phyloP scores from a whole-genome alignment of 2,797 vertebrate genomes.

The Aeoliscus strigatus region DNA sequence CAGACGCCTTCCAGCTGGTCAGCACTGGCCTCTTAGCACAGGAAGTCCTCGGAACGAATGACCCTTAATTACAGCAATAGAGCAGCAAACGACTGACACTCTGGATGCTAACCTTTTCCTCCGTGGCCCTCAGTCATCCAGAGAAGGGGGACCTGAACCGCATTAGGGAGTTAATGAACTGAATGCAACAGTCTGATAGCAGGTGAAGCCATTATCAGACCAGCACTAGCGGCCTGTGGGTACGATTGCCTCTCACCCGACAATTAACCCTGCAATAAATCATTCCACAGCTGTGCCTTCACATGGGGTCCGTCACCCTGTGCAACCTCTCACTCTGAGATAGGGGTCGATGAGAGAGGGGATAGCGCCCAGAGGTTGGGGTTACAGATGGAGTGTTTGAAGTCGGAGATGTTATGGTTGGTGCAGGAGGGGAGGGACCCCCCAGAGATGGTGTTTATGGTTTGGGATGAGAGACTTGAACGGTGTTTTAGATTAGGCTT shows the following conservation, averaged over 20 bases:
- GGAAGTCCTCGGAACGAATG: slow-evolving; percentile 45
- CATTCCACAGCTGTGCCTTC: slow-evolving; percentile 60
- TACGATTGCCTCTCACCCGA: slow-evolving; percentile 47
- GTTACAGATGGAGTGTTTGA: slow-evolving; percentile 69
- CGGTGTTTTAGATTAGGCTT: slow-evolving; percentile 61
- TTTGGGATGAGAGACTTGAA: slow-evolving; percentile 54
- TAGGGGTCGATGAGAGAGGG: slow-evolving; percentile 51
- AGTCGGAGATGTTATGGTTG: slow-evolving; percentile 61
- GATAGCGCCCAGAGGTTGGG: slow-evolving; percentile 52
- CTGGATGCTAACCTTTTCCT: slow-evolving; percentile 23
- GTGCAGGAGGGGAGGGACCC: slow-evolving; percentile 36
- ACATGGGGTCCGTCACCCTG: slow-evolving; percentile 52
- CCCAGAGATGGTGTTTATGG: slow-evolving; percentile 53
- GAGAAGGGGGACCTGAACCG: neutral
- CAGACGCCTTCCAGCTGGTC: slow-evolving; percentile 39
- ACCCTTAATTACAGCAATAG: slow-evolving; percentile 43
- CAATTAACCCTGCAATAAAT: slow-evolving; percentile 70
- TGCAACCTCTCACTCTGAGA: slow-evolving; percentile 34
- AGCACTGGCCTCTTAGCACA: slow-evolving; percentile 15
- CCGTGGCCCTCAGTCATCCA: slow-evolving; percentile 13
- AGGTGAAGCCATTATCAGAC: slow-evolving; percentile 60
- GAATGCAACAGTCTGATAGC: slow-evolving; percentile 52
- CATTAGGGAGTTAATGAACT: slow-evolving; percentile 50
- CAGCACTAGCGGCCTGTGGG: slow-evolving; percentile 37
- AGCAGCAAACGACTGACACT: slow-evolving; percentile 23